Evolutionary conservation across 2,797 vertebrate genomes (phyloP).

Genomic region (Peromyscus aztecus): DNA sequence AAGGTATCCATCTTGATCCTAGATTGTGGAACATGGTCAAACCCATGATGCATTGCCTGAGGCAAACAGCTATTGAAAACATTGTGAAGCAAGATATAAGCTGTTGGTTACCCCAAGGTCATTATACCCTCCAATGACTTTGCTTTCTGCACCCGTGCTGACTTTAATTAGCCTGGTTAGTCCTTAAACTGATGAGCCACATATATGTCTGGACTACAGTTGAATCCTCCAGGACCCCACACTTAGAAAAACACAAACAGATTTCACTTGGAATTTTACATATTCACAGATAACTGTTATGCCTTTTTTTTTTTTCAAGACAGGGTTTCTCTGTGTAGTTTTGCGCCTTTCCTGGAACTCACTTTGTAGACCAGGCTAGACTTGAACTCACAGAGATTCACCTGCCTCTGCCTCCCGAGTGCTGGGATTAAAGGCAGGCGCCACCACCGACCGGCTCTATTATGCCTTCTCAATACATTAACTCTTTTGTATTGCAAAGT

Average conservation of each 20-base stretch:
- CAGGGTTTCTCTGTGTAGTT: no score
- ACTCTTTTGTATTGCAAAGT: conserved; percentile 10
- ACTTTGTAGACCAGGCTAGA: no score
- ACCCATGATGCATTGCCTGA: not conserved
- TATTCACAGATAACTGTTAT: not conserved
- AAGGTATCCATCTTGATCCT: not conserved
- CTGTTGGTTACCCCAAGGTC: not conserved
- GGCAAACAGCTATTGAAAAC: not conserved
- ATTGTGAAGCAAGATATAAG: not conserved
- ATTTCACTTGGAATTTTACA: conserved; percentile 33
- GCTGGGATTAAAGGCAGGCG: no score
- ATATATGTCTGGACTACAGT: not conserved
- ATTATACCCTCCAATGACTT: not conserved
- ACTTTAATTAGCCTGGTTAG: not conserved
- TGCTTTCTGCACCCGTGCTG: not conserved
- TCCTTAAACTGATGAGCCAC: not conserved
- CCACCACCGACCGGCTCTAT: not conserved
- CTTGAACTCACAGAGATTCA: no score
- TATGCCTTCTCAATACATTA: not conserved
- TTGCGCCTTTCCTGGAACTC: no score
- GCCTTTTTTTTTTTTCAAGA: not conserved
- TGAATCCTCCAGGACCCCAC: conserved; percentile 24
- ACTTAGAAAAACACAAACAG: not conserved
- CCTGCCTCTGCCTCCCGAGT: no score
- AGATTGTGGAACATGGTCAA: not conserved